Evolutionary conservation across 1,140 invertebrate species (phyloP).

Genomic region (Papilio machaon): DNA sequence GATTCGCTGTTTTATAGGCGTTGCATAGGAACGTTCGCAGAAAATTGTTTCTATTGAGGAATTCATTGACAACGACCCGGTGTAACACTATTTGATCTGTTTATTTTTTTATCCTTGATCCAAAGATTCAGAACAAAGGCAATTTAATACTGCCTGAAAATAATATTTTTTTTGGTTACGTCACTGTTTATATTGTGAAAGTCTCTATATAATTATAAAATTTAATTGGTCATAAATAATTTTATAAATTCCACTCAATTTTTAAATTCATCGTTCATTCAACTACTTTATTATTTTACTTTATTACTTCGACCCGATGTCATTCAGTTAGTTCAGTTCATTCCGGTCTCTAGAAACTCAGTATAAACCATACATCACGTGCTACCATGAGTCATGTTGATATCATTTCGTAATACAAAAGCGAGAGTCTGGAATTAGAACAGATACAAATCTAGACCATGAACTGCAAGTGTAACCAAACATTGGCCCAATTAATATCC

Average conservation of each 20-base stretch:
- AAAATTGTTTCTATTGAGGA: slow-evolving; percentile 35
- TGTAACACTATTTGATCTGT: slow-evolving; percentile 19
- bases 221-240: too few species aligned
- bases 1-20: slow-evolving; percentile 11
- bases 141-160: slow-evolving; percentile 16
- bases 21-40: not conserved
- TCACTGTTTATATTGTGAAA: not conserved
- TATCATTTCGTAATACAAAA: not conserved
- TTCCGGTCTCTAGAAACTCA: too few species aligned
- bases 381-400: too few species aligned
- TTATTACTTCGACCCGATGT: too few species aligned
- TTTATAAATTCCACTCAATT: too few species aligned
- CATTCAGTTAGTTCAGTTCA: too few species aligned
- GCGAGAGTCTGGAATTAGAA: not conserved
- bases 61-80: slow-evolving; percentile 19
- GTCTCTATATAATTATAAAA: too few species aligned
- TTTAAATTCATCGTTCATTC: too few species aligned
- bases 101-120: not conserved
- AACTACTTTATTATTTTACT: too few species aligned
- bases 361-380: too few species aligned
- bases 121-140: slow-evolving; percentile 9
- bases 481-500: not conserved
- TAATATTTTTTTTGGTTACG: too few species aligned
- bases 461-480: not conserved
- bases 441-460: not conserved